Base-by-base conservation (phyloP, 1,140 invertebrate genomes). In the Drosophila parvula region DNA sequence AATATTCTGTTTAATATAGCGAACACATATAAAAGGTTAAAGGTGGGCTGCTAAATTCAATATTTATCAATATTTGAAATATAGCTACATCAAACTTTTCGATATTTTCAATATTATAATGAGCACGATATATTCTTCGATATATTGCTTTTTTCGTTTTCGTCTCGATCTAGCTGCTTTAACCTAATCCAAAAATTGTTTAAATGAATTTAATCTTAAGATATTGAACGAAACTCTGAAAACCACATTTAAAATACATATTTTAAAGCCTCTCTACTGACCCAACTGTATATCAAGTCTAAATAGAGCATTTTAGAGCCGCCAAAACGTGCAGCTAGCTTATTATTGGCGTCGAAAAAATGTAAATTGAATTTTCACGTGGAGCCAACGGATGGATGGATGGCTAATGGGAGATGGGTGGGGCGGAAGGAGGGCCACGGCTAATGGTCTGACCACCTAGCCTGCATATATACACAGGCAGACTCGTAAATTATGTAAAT, bases 401-500 rank as follows among this genome's bases (percentile, higher is more conserved):
- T 16, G n/a, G 30, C 36, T 38, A 12, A 38, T 38, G 36, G 36
- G 38, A 40, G 38, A 12, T 40, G 14, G 14, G 38, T n/a, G 51
- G 10, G 34, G 34, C 51, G 18, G 18, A 38, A 7, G 51, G 5
- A 12, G 11, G 18, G 12, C n/a, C 14, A 14, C 16, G 28, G 55
- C 44, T 64, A 65, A 63, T 64, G 65, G 36, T 28, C 61, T 30
- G 14, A 43, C 65, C 61, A 64, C 47, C 44, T 18, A 45, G 30
- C 44, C 38, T 43, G 32, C 44, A 50, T 18, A 69, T 28, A 34
- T 18, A 40, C 43, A 34, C 36, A 44, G 27, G 43, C 71, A 50
- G n/a, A 28, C 40, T 55, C 55, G 74, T 75, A 68, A 77, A 77
- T 77, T 77, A 77, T 77, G 74, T 68, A 77, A 77, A 77, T 77